Percentiles rank a stretch among this genome's conserved stretches.
These are phyloP conservation scores for Leptura quadrifasciata DNA, from an alignment of 2,888 invertebrate genomes.

Conservation along the genomic window DNA sequence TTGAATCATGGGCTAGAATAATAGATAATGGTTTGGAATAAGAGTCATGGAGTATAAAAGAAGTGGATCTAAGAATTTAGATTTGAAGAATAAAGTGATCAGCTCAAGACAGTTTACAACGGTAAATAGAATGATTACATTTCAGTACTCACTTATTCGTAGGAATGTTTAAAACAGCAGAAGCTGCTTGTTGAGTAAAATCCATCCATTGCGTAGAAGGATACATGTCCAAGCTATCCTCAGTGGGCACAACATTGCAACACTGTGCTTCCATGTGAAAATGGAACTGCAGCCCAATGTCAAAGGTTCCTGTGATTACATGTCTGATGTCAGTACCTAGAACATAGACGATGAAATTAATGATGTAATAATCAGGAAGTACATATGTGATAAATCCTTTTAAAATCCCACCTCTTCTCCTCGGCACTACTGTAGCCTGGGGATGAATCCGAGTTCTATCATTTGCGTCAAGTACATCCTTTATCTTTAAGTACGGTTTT, in stretches of 20 bases:
- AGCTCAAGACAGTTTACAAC: too few relatives aligned
- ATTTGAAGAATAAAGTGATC: too few relatives aligned
- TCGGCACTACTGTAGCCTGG: conserved; percentile 69
- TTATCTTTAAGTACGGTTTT: conserved; percentile 73
- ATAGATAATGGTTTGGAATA: too few relatives aligned
- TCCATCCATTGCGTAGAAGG: conserved; percentile 82
- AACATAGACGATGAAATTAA: background rate
- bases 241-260: conserved; percentile 79
- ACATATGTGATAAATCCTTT: too few relatives aligned
- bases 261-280: conserved; percentile 86
- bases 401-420: conserved; percentile 63
- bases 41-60: too few relatives aligned
- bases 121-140: too few relatives aligned
- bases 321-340: conserved; percentile 70
- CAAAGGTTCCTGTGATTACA: conserved; percentile 77
- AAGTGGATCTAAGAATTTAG: too few relatives aligned
- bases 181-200: conserved; percentile 75
- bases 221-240: conserved; percentile 81
- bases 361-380: too few relatives aligned
- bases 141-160: conserved; percentile 76
- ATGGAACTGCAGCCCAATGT: conserved; percentile 82
- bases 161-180: conserved; percentile 75
- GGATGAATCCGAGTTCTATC: conserved; percentile 72
- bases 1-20: too few relatives aligned
- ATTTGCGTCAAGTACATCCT: conserved; percentile 75